Evolutionary conservation across 2,797 vertebrate genomes (phyloP), one percentile per base, ranked within the genome.

Genomic region (Channa striata): DNA sequence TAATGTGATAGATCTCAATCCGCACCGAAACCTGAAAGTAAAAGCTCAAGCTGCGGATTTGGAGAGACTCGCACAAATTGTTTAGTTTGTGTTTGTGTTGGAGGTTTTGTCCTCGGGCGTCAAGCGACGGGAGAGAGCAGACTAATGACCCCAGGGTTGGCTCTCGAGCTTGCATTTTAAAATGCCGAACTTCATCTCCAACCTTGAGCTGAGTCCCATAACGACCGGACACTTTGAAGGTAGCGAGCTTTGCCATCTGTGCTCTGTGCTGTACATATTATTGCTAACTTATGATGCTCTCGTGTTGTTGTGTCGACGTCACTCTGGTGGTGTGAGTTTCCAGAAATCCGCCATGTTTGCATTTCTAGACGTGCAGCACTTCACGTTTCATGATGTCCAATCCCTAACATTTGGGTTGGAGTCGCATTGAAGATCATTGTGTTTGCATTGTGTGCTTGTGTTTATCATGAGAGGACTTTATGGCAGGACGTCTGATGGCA

Each of bases 211-310:
- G 2, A 50, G 10, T 43, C 37, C 10, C 39, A 11, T 33, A n/a
- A n/a, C 1, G 11, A 61, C 54, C 50, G 37, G 63, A 60, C 48
- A 58, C 72, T 43, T 68, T 39, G 53, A 53, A 72, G 76, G 58
- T 68, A 59, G 69, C 67, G 60, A 67, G 64, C 62, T 39, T 71
- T 84, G 80, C 72, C 78, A 78, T 85, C 77, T 81, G 74, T 82
- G 78, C 77, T 73, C 63, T 78, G 68, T 83, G 84, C 87, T 92
- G 87, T 92, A 92, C 81, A 92, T 82, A 90, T 90, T 87, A 81
- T 84, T 82, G 89, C 90, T 87, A 72, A 84, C 66, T 54, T 20
- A 66, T 77, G 80, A 11, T 51, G 69, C 79, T 88, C 70, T 71
- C 4, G 57, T 87, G 67, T 65, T 89, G 75, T 88, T 67, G 78